Base-by-base conservation (phyloP, 2,797 vertebrate genomes). In the Muscicapa comitata region DNA sequence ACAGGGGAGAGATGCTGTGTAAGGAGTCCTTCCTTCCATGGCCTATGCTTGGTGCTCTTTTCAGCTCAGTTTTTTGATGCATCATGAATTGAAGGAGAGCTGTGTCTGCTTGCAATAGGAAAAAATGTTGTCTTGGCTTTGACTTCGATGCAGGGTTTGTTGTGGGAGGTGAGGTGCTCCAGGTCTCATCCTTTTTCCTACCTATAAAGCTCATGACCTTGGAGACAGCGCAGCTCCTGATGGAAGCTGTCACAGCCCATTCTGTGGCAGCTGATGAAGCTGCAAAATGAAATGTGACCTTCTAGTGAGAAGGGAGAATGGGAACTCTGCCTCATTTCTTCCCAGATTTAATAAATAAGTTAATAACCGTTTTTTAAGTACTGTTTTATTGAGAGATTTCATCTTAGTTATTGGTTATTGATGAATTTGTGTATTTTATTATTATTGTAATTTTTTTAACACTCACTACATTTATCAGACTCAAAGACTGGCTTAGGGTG, bases 141-240 rank as follows among this genome's bases (percentile, higher is more conserved):
- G 65, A 4, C 11, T 0, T 3, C n/a, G 13, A 38, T 2, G 1
- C 18, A 40, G 35, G 67, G 17, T 12, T 63, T 63, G 45, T 6
- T 26, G 20, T 51, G 58, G 23, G 35, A 72, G 16, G 4, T 28
- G 23, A 42, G 11, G 20, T 62, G 11, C 53, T 94, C 23, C 26
- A 33, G n/a, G 11, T 70, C 38, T 58, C 59, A n/a, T 35, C 1
- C 3, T 16, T 88, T 74, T 50, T 54, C 51, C 45, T 66, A 8
- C 28, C 12, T 9, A 0, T 1, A 23, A 17, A 91, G 31, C 21
- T 14, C 33, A 6, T 45, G 33, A 1, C 25, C 43, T 29, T 50
- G 18, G 55, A 61, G 50, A 29, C 6, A 35, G 42, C 10, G 10
- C 35, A 35, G 35, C 35, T 35, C 35, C 35, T 35, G 35, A 35